Percentiles rank a stretch among this genome's conserved stretches.
phyloP scores from a whole-genome alignment of 2,797 vertebrate species.

The Fringilla coelebs region DNA sequence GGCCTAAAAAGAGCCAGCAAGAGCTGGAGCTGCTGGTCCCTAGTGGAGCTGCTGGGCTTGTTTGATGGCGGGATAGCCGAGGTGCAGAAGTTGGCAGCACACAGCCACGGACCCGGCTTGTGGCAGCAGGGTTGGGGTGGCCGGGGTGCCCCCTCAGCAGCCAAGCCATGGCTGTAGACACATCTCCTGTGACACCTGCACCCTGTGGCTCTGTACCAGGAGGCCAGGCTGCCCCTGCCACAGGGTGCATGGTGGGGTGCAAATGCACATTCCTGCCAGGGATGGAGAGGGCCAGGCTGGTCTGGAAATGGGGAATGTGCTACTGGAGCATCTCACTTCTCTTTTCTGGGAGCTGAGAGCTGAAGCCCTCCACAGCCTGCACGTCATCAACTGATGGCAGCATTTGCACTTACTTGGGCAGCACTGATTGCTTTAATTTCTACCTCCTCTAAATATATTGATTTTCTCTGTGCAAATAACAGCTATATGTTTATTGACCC shows the following conservation, averaged over 20 bases:
- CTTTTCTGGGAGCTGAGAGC: not conserved
- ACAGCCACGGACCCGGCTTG: not conserved
- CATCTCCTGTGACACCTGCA: not conserved
- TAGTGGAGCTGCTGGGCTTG: not conserved
- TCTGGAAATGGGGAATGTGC: not conserved
- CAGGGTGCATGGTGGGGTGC: not conserved
- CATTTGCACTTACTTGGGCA: not conserved
- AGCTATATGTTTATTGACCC: not conserved
- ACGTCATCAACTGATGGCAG: not conserved
- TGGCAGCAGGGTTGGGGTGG: not conserved
- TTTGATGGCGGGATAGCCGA: not conserved
- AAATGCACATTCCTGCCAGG: not conserved
- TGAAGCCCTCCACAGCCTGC: not conserved
- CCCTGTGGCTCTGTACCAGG: not conserved
- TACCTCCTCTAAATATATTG: not conserved
- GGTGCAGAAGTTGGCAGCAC: not conserved
- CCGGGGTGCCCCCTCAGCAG: not conserved
- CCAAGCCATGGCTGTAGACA: rapidly evolving
- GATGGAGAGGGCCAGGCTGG: not conserved
- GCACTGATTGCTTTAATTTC: not conserved
- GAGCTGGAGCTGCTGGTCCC: not conserved
- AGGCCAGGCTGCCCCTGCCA: not conserved
- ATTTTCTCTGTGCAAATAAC: not conserved
- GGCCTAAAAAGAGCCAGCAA: not conserved
- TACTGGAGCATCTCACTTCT: not conserved